Evolutionary conservation across 2,113 vertebrate species (phyloP).

Genomic region (Tauraco erythrolophus): DNA sequence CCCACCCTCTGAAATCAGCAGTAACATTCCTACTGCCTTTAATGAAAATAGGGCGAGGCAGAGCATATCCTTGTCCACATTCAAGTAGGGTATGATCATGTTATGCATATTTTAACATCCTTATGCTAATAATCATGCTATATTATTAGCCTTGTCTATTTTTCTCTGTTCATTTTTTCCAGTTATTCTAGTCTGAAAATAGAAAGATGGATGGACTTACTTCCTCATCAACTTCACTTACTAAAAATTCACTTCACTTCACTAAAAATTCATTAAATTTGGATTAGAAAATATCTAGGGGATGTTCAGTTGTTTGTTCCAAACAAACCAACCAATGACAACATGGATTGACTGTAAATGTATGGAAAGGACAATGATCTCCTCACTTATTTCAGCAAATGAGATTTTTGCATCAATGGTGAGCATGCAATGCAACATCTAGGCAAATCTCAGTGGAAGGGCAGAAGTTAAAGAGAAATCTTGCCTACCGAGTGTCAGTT

Average conservation of each 20-base stretch:
- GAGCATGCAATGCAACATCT: background rate
- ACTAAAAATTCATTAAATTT: background rate
- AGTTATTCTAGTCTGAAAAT: background rate
- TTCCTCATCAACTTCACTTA: background rate
- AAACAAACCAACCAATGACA: background rate
- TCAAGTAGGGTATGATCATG: background rate
- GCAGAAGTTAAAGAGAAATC: background rate
- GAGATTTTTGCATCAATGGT: background rate
- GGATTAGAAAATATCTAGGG: background rate
- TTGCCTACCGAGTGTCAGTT: background rate
- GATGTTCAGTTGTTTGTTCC: background rate
- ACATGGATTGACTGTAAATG: background rate
- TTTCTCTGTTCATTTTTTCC: slow-evolving; percentile 5
- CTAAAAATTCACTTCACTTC: too few species aligned
- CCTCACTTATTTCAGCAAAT: background rate
- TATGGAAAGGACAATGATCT: background rate
- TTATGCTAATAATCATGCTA: background rate
- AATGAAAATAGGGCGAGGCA: background rate
- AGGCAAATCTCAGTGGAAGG: background rate
- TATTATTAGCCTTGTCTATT: background rate
- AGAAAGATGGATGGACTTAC: background rate
- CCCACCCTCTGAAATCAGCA: background rate
- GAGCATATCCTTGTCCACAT: background rate
- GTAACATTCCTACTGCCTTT: background rate
- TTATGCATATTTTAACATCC: background rate